Evolutionary conservation across 2,888 invertebrate species (phyloP).

Genomic region (Stratiomys singularior): DNA sequence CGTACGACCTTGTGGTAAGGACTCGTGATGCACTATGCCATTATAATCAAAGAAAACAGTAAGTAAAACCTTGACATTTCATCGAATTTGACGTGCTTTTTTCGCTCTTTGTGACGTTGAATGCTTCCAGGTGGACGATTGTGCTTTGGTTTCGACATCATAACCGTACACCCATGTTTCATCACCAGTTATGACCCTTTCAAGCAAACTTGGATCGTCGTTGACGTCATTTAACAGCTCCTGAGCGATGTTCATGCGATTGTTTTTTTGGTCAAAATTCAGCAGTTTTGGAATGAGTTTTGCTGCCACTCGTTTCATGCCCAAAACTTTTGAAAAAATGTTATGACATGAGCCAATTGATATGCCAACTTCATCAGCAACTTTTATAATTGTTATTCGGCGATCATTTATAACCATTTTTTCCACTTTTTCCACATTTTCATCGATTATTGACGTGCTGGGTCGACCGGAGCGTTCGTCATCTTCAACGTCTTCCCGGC

Average conservation of each 20-base stretch:
- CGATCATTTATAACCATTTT: not conserved
- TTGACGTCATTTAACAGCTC: not conserved
- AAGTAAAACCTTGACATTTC: slow-evolving; percentile 33
- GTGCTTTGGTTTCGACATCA: slow-evolving; percentile 25
- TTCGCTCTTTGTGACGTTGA: not conserved
- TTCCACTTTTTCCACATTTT: not conserved
- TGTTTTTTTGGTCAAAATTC: not conserved
- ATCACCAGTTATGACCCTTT: slow-evolving; percentile 18
- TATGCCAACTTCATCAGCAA: not conserved
- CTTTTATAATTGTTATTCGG: not conserved
- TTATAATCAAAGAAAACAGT: slow-evolving; percentile 37
- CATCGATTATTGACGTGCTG: slow-evolving; percentile 30
- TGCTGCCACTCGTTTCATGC: not conserved
- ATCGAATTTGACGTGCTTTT: slow-evolving; percentile 30
- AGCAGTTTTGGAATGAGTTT: not conserved
- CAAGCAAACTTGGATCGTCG: slow-evolving; percentile 2
- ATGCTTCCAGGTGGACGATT: slow-evolving; percentile 17
- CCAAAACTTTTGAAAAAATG: not conserved
- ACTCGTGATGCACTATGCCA: slow-evolving; percentile 35
- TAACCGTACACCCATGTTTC: slow-evolving; percentile 35
- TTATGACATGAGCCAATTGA: not conserved
- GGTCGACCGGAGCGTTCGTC: slow-evolving; percentile 26
- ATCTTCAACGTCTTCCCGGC: slow-evolving; percentile 27
- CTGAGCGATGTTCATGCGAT: not conserved
- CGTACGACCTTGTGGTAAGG: slow-evolving; percentile 19